Evolutionary conservation across 2,888 invertebrate genomes (phyloP), one percentile per base, ranked within the genome.

Genomic region (Merodon equestris): DNA sequence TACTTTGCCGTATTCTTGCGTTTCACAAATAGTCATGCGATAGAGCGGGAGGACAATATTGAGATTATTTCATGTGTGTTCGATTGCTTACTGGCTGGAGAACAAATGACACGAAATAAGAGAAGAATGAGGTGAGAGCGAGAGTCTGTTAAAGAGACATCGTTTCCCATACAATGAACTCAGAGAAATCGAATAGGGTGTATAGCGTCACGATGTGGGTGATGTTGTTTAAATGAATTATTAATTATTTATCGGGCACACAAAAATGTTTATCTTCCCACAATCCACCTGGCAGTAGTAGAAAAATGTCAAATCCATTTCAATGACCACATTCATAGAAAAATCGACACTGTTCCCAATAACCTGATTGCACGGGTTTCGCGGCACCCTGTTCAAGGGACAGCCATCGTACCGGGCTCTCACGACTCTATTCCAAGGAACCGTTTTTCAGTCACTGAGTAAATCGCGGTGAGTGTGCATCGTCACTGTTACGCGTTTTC

Each of bases 391-490:
- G 34, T 75, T 36, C 19, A 61, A 61, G 53, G 38, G 47, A 66
- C 66, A 66, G 64, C 66, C 70, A 66, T 71, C 75, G 71, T 54
- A 48, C 66, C 51, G 70, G 75, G 54, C 81, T 81, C 81, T 81
- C 81, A 66, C 81, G 42, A 61, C 63, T 75, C 75, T 51, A 71
- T 74, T 71, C 50, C 40, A 66, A 81, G 70, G 50, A 81, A 82
- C 81, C 82, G 82, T 82, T 83, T 84, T 84, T 85, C 85, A 86
- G 86, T 86, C 84, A 85, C 82, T 84, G 86, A 86, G 86, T 86
- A 85, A 85, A 86, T 83, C 85, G 86, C 86, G 86, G 84, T 84
- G 86, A 86, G 85, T 84, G 83, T 85, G 83, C 85, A 85, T 85
- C 85, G 84, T 83, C 83, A 83, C 83, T 82, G 82, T 83, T 75